Conservation (phyloP, 2,797 vertebrate genomes). For the Bovichtus diacanthus region DNA sequence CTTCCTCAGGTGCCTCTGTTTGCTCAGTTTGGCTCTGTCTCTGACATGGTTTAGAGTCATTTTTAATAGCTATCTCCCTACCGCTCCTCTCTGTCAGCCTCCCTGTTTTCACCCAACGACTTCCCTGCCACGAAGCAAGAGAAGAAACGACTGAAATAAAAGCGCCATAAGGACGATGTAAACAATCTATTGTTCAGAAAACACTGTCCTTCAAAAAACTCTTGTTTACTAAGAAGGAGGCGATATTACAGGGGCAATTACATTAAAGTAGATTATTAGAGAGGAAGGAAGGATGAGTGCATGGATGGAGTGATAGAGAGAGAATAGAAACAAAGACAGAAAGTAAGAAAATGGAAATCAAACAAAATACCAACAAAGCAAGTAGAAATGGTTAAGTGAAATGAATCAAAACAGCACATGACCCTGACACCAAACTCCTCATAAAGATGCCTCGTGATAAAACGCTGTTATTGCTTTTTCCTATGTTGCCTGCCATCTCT, state of each 20-base stretch:
- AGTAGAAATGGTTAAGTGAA: slow-evolving; percentile 9
- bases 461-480: slow-evolving; percentile 67
- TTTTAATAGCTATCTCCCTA: slow-evolving; percentile 49
- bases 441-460: slow-evolving; percentile 60
- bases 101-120: slow-evolving; percentile 25
- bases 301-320: slow-evolving; percentile 9
- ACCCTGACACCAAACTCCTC: slow-evolving; percentile 31
- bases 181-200: slow-evolving; percentile 35
- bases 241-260: slow-evolving; percentile 20
- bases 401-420: background rate
- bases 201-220: slow-evolving; percentile 14
- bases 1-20: slow-evolving; percentile 55
- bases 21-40: slow-evolving; percentile 47
- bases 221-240: slow-evolving; percentile 18
- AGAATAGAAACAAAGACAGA: slow-evolving; percentile 17
- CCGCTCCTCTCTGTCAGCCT: background rate
- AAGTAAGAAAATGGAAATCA: slow-evolving; percentile 4
- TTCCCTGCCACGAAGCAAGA: slow-evolving; percentile 8
- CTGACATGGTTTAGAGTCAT: slow-evolving; percentile 37
- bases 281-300: slow-evolving; percentile 7
- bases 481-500: slow-evolving; percentile 64
- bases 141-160: slow-evolving; percentile 29
- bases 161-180: slow-evolving; percentile 19
- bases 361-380: slow-evolving; percentile 1
- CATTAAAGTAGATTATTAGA: slow-evolving; percentile 22